Percentiles rank a stretch among this genome's conserved stretches.
Evolutionary conservation across 2,888 invertebrate genomes (phyloP).

Genomic region (Mythimna loreyi): DNA sequence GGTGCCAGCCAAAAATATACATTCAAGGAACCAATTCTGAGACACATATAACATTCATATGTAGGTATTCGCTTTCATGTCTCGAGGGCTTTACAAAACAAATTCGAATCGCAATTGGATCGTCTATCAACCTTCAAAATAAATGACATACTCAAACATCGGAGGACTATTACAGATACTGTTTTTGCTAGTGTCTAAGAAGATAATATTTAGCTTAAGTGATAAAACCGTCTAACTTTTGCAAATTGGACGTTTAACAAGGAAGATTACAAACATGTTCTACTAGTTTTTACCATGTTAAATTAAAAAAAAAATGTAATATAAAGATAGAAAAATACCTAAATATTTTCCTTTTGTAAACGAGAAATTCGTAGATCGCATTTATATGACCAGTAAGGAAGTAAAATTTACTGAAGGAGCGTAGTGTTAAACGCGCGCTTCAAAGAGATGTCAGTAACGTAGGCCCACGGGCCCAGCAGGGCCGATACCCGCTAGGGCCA

Average conservation of each 20-base stretch:
- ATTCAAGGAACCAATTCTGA: constrained; percentile 18
- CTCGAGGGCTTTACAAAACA: constrained; percentile 42
- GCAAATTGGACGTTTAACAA: not conserved
- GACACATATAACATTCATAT: not conserved
- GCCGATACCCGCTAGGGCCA: too few relatives aligned
- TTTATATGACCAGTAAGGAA: not conserved
- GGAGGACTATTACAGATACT: not conserved
- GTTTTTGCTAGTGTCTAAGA: not conserved
- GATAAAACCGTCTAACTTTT: not conserved
- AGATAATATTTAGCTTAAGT: not conserved
- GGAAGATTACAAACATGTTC: too few relatives aligned
- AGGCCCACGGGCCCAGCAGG: too few relatives aligned
- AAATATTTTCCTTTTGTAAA: not conserved
- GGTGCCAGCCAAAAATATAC: constrained; percentile 24
- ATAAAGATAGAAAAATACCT: too few relatives aligned
- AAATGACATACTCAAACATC: constrained; percentile 24
- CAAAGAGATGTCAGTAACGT: too few relatives aligned
- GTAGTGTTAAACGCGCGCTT: too few relatives aligned
- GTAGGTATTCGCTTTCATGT: constrained; percentile 1
- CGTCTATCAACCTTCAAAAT: constrained; percentile 38
- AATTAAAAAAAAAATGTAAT: too few relatives aligned
- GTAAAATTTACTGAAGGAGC: not conserved
- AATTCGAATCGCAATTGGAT: constrained; percentile 56
- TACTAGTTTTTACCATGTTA: too few relatives aligned
- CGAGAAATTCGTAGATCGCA: not conserved